Percentiles rank a stretch among this genome's conserved stretches.
Conservation (phyloP, 2,888 invertebrate species). For the Apoderus coryli region DNA sequence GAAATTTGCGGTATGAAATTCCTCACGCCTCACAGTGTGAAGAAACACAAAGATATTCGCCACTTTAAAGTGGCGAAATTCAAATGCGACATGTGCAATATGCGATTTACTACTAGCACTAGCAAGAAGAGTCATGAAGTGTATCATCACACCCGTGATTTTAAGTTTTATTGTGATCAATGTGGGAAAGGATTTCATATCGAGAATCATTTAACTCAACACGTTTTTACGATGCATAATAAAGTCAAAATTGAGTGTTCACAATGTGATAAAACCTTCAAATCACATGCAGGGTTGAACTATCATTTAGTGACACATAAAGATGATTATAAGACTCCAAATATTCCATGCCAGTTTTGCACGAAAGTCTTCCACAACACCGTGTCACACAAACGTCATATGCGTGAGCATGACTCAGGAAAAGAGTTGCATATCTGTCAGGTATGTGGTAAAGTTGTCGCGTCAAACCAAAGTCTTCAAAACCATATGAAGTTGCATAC, state of each 20-base stretch:
- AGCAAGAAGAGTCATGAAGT: conserved; percentile 3
- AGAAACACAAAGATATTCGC: conserved; percentile 12
- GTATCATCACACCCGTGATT: conserved; percentile 6
- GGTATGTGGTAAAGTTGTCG: background rate
- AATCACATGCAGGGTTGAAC: conserved; percentile 15
- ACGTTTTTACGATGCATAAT: conserved; percentile 15
- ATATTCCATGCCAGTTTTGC: conserved; percentile 11
- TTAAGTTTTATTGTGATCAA: conserved; percentile 14
- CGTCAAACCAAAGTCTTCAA: conserved; percentile 6
- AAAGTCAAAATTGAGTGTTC: conserved; percentile 10
- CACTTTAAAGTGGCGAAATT: conserved; percentile 13
- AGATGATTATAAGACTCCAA: conserved; percentile 2
- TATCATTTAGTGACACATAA: conserved; percentile 17
- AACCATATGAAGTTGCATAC: conserved; percentile 20
- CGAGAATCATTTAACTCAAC: conserved; percentile 13
- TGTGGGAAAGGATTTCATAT: conserved; percentile 17
- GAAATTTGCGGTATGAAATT: conserved; percentile 19
- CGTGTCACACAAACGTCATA: conserved; percentile 8
- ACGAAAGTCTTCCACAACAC: conserved; percentile 10
- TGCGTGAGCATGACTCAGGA: conserved; percentile 1
- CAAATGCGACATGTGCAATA: conserved; percentile 8
- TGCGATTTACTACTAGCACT: background rate
- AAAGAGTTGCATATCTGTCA: background rate
- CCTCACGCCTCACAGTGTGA: conserved; percentile 11
- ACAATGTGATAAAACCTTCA: conserved; percentile 20